Evolutionary conservation across 2,797 vertebrate species (phyloP).

Genomic region (Danionella dracula): DNA sequence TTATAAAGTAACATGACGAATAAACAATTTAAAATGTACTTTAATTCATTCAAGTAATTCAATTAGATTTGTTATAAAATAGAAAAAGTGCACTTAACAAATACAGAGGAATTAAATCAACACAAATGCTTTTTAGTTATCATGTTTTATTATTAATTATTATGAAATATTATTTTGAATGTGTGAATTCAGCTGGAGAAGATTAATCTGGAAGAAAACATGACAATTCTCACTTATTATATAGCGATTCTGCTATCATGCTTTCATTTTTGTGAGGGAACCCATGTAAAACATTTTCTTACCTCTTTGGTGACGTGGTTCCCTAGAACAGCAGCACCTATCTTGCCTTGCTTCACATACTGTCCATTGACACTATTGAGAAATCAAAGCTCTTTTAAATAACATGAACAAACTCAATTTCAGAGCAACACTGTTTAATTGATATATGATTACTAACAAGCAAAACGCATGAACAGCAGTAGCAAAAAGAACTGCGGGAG

Average conservation of each 20-base stretch:
- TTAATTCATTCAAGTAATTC: no score
- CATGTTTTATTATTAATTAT: no score
- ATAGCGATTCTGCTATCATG: no score
- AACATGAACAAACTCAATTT: background rate
- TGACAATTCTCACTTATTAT: background rate
- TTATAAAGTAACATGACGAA: no score
- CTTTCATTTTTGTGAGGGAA: no score
- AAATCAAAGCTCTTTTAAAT: conserved; percentile 8
- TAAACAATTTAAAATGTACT: no score
- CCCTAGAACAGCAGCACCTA: conserved; percentile 78
- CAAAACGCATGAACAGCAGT: conserved; percentile 70
- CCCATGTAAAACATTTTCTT: conserved; percentile 35
- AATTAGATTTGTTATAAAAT: no score
- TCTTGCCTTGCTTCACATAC: conserved; percentile 78
- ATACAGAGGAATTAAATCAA: no score
- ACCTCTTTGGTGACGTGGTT: conserved; percentile 74
- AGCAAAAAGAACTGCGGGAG: conserved; percentile 63
- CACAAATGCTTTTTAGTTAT: no score
- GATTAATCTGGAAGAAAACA: background rate
- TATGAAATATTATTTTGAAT: no score
- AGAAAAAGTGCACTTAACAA: no score
- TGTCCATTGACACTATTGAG: conserved; percentile 69
- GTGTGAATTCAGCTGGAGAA: no score
- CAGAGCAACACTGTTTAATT: background rate
- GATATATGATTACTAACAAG: conserved; percentile 68